Evolutionary conservation across 2,888 invertebrate species (phyloP).

Genomic region (Theretra japonica): DNA sequence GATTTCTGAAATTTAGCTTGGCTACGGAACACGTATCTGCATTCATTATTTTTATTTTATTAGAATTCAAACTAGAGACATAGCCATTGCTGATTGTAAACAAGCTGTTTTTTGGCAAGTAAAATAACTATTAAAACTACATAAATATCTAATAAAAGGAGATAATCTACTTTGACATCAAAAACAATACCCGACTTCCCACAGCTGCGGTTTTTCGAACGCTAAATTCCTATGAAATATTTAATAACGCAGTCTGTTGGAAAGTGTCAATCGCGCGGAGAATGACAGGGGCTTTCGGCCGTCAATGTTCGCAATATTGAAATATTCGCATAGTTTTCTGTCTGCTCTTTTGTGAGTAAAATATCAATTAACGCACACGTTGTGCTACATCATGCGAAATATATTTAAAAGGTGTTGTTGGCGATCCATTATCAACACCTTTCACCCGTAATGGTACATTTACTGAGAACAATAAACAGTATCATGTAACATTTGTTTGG

Average conservation of each 20-base stretch:
- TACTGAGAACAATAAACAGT: not conserved
- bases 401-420: not conserved
- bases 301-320: not conserved
- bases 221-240: not conserved
- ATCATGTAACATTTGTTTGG: not conserved
- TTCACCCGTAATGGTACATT: not conserved
- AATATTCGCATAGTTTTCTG: constrained; percentile 11
- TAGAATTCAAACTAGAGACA: too few species aligned
- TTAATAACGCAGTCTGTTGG: not conserved
- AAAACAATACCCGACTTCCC: not conserved
- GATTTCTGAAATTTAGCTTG: too few species aligned
- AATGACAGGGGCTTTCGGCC: not conserved
- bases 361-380: constrained; percentile 10
- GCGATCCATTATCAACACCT: not conserved
- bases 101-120: too few species aligned
- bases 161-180: not conserved
- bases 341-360: not conserved
- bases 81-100: too few species aligned
- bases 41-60: too few species aligned
- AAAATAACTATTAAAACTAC: too few species aligned
- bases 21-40: too few species aligned
- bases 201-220: not conserved
- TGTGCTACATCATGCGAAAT: constrained; percentile 1
- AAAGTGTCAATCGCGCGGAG: constrained; percentile 3
- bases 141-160: too few species aligned